Evolutionary conservation across 1,140 invertebrate species (phyloP).

Genomic region (Whitmania pigra): DNA sequence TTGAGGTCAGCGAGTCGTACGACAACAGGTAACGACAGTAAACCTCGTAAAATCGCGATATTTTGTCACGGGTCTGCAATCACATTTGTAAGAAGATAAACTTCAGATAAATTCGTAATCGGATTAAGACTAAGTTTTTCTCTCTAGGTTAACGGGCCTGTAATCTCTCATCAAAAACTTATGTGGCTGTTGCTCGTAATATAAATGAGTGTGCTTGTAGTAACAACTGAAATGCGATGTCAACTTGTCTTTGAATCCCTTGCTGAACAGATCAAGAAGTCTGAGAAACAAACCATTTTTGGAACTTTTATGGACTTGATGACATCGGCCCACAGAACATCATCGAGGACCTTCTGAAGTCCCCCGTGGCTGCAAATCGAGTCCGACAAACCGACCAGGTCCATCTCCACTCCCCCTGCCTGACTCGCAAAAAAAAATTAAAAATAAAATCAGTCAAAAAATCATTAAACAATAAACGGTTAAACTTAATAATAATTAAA

Average conservation of each 20-base stretch:
- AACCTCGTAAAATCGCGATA: slow-evolving; percentile 73
- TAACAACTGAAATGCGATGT: no score
- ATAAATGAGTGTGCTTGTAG: no score
- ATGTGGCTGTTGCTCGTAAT: no score
- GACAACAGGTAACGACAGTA: slow-evolving; percentile 86
- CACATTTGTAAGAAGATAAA: no score
- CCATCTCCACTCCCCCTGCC: slow-evolving; percentile 78
- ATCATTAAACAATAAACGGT: background rate
- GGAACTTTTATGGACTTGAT: slow-evolving; percentile 76
- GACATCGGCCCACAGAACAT: slow-evolving; percentile 76
- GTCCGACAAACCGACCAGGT: slow-evolving; percentile 70
- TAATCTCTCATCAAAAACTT: no score
- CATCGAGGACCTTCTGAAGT: slow-evolving; percentile 76
- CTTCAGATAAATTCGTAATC: no score
- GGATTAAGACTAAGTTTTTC: no score
- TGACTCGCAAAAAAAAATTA: slow-evolving; percentile 31
- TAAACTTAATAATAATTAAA: background rate
- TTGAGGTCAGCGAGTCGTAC: slow-evolving; percentile 66
- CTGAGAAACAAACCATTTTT: slow-evolving; percentile 47
- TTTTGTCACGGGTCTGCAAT: slow-evolving; percentile 57
- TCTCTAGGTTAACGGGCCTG: no score
- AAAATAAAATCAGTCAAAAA: slow-evolving; percentile 6
- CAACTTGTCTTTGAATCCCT: no score
- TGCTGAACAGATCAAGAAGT: background rate
- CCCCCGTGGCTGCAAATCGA: slow-evolving; percentile 73